Evolutionary conservation across 2,888 invertebrate species (phyloP).

Genomic region (Xylota sylvarum): DNA sequence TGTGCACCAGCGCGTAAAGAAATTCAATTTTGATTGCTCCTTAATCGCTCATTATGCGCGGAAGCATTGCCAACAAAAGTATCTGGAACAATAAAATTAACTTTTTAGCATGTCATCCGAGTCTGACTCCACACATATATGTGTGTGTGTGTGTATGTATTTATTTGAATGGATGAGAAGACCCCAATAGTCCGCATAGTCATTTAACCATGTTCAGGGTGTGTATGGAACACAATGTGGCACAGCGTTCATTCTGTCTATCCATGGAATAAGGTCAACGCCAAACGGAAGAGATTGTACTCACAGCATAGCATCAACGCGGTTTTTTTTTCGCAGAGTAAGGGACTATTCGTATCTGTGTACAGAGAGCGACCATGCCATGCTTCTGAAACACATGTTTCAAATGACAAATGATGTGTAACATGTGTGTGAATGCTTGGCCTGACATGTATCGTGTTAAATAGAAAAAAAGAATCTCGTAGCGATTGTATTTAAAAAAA

Average conservation of each 20-base stretch:
- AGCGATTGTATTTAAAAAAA: neutral
- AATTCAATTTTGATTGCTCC: conserved; percentile 71
- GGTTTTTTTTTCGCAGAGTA: conserved; percentile 7
- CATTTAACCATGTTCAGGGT: conserved; percentile 47
- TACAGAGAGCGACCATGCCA: conserved; percentile 22
- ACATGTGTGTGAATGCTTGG: conserved; percentile 62
- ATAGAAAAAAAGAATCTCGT: conserved; percentile 36
- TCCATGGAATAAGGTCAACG: conserved; percentile 64
- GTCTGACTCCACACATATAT: neutral
- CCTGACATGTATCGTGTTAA: conserved; percentile 23
- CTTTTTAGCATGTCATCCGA: conserved; percentile 37
- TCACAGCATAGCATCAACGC: neutral
- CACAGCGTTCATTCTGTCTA: conserved; percentile 13
- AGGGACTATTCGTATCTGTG: neutral
- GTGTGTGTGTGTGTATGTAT: conserved; percentile 2
- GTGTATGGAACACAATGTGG: conserved; percentile 38
- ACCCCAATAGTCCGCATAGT: conserved; percentile 16
- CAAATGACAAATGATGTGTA: conserved; percentile 74
- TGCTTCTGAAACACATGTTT: conserved; percentile 70
- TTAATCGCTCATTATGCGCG: conserved; percentile 71
- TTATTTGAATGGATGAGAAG: conserved; percentile 23
- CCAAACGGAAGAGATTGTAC: conserved; percentile 43
- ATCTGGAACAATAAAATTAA: conserved; percentile 61
- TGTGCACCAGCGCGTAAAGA: conserved; percentile 58
- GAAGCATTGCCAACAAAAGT: conserved; percentile 46